Evolutionary conservation across 2,113 vertebrate genomes (phyloP).

Genomic region (Campylomormyrus numenius): DNA sequence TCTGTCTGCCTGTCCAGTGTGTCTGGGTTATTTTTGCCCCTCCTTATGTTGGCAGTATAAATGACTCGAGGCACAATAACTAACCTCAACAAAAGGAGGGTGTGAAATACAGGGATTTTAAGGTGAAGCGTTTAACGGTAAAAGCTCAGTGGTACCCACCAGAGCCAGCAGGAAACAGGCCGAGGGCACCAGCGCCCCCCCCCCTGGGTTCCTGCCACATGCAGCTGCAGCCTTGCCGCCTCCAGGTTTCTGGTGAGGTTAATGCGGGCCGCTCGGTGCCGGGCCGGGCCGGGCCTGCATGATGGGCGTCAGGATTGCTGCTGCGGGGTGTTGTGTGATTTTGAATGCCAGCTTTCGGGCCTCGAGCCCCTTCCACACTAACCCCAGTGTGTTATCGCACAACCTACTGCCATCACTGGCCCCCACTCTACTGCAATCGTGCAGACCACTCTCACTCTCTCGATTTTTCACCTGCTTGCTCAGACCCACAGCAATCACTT

Average conservation of each 20-base stretch:
- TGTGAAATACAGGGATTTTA: neutral
- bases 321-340: neutral
- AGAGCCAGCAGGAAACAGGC: neutral
- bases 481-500: neutral
- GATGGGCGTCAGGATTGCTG: neutral
- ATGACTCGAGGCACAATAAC: neutral
- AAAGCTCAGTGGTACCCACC: neutral
- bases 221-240: neutral
- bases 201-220: neutral
- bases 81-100: neutral
- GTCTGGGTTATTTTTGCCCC: neutral
- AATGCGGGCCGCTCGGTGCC: neutral
- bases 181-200: neutral
- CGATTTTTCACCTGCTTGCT: conserved; percentile 1
- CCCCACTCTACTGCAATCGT: neutral
- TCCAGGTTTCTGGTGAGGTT: neutral
- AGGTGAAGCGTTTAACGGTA: neutral
- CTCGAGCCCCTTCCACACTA: neutral
- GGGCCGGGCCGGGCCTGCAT: neutral
- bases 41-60: neutral
- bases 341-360: neutral
- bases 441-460: neutral
- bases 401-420: neutral
- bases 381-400: neutral
- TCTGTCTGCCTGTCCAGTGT: neutral